Evolutionary conservation across 1,140 invertebrate species (phyloP), one percentile per base, ranked within the genome.

Genomic region (Lepidostoma basale): DNA sequence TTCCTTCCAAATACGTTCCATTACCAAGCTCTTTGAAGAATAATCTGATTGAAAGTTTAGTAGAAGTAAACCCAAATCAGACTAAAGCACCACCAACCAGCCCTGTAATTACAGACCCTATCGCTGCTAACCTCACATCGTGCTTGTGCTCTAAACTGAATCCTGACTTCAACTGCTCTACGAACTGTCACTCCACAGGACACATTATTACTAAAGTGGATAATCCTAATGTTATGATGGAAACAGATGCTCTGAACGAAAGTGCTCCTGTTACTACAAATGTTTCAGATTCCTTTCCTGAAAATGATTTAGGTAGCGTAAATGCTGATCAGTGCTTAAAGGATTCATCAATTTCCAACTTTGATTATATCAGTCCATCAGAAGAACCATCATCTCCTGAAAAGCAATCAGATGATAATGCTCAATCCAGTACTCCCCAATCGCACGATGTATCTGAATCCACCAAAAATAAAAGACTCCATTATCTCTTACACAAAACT

Each of bases 401-500:
- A n/a, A n/a, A n/a, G n/a, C n/a, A n/a, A n/a, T n/a, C n/a, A n/a
- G n/a, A n/a, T n/a, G n/a, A n/a, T n/a, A n/a, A n/a, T n/a, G n/a
- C n/a, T 45, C 40, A 14, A 26, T 10, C 52, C 12, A 16, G 23
- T 18, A 12, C 42, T 2, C 18, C 42, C 42, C 18, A 10, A 5
- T 14, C 20, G 20, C 36, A 42, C 12, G 58, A 63, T 26, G 40
- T 54, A 10, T 80, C 79, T 76, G 81, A 83, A 71, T 78, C 78
- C 39, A 73, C 78, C 58, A 83, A 83, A 73, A 83, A 80, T 72
- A 83, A 82, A 72, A 70, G 81, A 25, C 79, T 83, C 62, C 81
- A 83, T 68, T 83, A 82, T 75, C 73, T 83, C 62, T 75, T 83
- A n/a, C 82, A 83, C 69, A 83, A 82, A 71, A 83, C 82, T 8